A percentile compares a stretch with the other conserved stretches of the same genome.
Evolutionary conservation across 2,888 invertebrate genomes (phyloP).

Genomic region (Aradus depressus): DNA sequence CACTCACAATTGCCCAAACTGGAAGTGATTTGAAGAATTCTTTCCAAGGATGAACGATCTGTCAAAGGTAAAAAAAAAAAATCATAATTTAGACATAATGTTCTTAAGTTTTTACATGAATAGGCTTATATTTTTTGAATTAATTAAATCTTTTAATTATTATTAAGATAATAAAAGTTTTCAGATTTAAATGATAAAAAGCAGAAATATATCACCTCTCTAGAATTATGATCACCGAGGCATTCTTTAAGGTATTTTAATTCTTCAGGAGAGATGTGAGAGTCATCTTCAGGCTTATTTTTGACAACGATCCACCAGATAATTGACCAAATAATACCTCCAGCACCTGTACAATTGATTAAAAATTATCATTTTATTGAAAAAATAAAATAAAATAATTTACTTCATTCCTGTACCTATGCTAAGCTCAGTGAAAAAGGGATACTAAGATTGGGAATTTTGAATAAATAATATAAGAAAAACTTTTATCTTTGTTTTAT

Average conservation of each 20-base stretch:
- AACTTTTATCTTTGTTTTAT: background rate
- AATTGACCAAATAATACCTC: slow-evolving; percentile 60
- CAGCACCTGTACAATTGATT: slow-evolving; percentile 46
- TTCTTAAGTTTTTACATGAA: background rate
- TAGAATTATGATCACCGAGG: slow-evolving; percentile 34
- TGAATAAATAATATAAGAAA: background rate
- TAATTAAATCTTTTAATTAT: no score
- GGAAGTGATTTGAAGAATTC: slow-evolving; percentile 61
- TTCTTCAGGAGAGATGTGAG: slow-evolving; percentile 58
- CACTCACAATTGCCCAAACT: slow-evolving; percentile 72
- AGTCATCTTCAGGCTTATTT: slow-evolving; percentile 64
- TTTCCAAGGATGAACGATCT: slow-evolving; percentile 57
- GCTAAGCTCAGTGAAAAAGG: background rate
- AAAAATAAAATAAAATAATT: background rate
- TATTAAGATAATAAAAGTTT: background rate
- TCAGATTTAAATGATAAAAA: background rate
- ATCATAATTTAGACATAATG: background rate
- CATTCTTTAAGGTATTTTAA: slow-evolving; percentile 57
- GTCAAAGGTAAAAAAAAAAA: slow-evolving; percentile 13
- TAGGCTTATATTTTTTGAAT: background rate
- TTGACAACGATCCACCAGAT: slow-evolving; percentile 59
- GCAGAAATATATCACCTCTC: slow-evolving; percentile 33
- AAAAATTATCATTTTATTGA: background rate
- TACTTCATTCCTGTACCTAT: background rate
- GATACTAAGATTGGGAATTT: background rate